Percentiles rank a stretch among this genome's conserved stretches.
phyloP scores from a whole-genome alignment of 2,888 invertebrate genomes.

The Leptopilina myrica region DNA sequence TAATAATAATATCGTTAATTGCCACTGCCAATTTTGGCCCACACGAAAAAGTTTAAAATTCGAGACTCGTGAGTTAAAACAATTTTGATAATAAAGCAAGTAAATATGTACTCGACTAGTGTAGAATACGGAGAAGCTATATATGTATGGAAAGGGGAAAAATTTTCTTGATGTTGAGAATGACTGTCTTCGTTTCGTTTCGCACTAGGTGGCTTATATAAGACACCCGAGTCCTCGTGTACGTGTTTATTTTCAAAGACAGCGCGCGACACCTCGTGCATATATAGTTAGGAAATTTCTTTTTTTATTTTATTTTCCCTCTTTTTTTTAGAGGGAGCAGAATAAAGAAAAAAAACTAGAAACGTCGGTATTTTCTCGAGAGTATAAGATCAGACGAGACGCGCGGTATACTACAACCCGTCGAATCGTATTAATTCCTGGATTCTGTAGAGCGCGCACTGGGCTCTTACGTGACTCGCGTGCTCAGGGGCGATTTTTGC shows the following conservation, averaged over 20 bases:
- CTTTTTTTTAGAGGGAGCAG: too few species aligned
- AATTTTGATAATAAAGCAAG: constrained; percentile 27
- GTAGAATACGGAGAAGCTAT: constrained; percentile 7
- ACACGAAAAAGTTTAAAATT: neutral
- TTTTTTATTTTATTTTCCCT: neutral
- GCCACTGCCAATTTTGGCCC: too few species aligned
- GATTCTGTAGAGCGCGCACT: constrained; percentile 43
- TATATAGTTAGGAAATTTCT: constrained; percentile 11
- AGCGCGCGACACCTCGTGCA: constrained; percentile 34
- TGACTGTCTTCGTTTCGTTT: constrained; percentile 17
- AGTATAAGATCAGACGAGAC: constrained; percentile 40
- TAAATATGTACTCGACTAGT: constrained; percentile 25
- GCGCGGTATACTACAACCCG: constrained; percentile 37
- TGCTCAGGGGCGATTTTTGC: constrained; percentile 45
- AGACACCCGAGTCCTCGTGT: constrained; percentile 16
- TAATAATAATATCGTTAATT: too few species aligned
- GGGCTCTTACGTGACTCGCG: constrained; percentile 50
- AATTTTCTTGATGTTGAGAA: constrained; percentile 31
- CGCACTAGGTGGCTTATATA: constrained; percentile 28
- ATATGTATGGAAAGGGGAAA: neutral
- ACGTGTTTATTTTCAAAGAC: constrained; percentile 34
- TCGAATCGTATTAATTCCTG: constrained; percentile 53
- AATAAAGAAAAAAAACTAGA: neutral
- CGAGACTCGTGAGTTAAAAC: constrained; percentile 12
- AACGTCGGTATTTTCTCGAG: constrained; percentile 22